Conservation (phyloP, 92 coral and sea anemone genomes). For the Parazoanthus swiftii region DNA sequence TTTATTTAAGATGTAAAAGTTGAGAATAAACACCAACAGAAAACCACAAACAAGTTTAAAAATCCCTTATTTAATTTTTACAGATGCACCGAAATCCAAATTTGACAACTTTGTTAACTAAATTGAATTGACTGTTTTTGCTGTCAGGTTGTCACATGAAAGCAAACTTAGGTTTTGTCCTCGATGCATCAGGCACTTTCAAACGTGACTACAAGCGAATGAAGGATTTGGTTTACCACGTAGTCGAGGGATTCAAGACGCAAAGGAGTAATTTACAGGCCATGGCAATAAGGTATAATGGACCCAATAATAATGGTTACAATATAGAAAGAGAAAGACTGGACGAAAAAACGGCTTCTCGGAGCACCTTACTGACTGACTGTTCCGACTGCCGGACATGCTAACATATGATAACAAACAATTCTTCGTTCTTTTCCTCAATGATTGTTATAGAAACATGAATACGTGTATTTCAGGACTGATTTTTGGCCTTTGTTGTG, state of each 20-base stretch:
- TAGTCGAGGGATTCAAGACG: slow-evolving; percentile 17
- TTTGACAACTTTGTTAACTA: not conserved
- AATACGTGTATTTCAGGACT: no score
- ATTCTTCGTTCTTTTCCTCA: no score
- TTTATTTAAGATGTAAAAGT: no score
- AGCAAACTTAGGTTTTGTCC: slow-evolving; percentile 20
- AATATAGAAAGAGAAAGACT: not conserved
- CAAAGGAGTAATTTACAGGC: slow-evolving; percentile 9
- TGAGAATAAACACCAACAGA: no score
- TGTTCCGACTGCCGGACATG: no score
- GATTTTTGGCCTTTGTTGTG: no score
- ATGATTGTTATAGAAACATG: no score
- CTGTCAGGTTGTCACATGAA: slow-evolving; percentile 24
- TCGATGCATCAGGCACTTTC: slow-evolving; percentile 28
- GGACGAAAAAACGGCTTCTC: not conserved
- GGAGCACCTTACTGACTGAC: no score
- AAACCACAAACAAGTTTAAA: no score
- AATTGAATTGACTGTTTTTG: not conserved
- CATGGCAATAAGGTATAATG: slow-evolving; percentile 25
- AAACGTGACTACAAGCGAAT: not conserved
- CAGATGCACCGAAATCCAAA: no score
- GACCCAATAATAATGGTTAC: not conserved
- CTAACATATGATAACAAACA: no score
- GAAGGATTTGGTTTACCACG: slow-evolving; percentile 21
- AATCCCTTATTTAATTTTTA: no score